phyloP scores from a whole-genome alignment of 53 echinoderm and acorn worm genomes.

The Patiria pectinifera region DNA sequence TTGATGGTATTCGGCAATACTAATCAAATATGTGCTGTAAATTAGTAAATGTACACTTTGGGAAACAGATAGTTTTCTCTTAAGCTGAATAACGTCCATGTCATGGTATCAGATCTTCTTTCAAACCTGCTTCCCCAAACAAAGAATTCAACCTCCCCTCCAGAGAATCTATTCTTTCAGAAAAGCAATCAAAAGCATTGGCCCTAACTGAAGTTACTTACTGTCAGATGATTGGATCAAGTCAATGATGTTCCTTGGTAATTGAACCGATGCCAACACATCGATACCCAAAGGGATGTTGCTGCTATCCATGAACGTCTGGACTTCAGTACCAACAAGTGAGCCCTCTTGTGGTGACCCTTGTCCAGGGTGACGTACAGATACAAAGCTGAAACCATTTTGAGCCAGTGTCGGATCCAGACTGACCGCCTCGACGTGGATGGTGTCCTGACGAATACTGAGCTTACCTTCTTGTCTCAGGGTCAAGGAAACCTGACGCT shows the following conservation, averaged over 20 bases:
- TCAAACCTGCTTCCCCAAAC: too few relatives aligned
- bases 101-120: too few relatives aligned
- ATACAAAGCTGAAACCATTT: conserved; percentile 28
- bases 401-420: not conserved
- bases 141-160: too few relatives aligned
- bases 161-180: too few relatives aligned
- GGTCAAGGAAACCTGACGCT: conserved; percentile 42
- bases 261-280: conserved; percentile 10
- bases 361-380: conserved; percentile 22
- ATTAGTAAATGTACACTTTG: too few relatives aligned
- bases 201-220: not conserved
- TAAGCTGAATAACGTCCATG: too few relatives aligned
- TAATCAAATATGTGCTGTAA: too few relatives aligned
- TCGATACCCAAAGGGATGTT: conserved; percentile 7
- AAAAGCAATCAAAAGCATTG: not conserved
- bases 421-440: conserved; percentile 53
- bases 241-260: conserved; percentile 21
- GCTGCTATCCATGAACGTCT: not conserved
- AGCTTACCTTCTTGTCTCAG: conserved; percentile 24
- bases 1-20: too few relatives aligned
- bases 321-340: conserved; percentile 11
- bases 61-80: too few relatives aligned
- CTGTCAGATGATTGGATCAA: not conserved
- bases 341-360: conserved; percentile 5
- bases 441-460: conserved; percentile 12